phyloP scores from a whole-genome alignment of 2,797 vertebrate genomes.

The Pterois miles region DNA sequence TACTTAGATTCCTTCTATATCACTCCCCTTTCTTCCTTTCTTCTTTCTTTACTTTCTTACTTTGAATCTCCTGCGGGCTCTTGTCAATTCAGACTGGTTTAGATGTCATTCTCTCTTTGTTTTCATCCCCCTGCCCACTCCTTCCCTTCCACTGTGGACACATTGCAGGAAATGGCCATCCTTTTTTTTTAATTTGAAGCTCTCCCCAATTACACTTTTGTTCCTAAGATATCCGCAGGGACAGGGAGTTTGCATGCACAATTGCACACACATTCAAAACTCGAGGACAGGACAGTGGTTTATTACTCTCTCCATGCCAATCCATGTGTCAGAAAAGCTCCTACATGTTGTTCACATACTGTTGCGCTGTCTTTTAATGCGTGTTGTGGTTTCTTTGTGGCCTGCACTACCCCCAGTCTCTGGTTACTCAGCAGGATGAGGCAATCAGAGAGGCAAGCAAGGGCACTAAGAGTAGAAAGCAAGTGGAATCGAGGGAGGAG shows the following conservation, averaged over 20 bases:
- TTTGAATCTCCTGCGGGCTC: conserved; percentile 59
- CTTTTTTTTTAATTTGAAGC: conserved; percentile 25
- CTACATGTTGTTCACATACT: conserved; percentile 47
- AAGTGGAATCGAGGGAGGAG: conserved; percentile 18
- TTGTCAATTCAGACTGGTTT: conserved; percentile 59
- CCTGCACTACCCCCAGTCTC: conserved; percentile 40
- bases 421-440: conserved; percentile 60
- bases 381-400: conserved; percentile 55
- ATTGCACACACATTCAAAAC: conserved; percentile 39
- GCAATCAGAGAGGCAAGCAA: conserved; percentile 66
- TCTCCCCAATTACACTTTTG: conserved; percentile 61
- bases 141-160: conserved; percentile 28
- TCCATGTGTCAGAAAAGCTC: conserved; percentile 45
- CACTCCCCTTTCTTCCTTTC: background rate
- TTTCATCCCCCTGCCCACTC: conserved; percentile 31
- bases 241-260: conserved; percentile 37
- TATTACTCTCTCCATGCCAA: conserved; percentile 27
- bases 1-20: conserved; percentile 49
- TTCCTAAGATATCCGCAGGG: conserved; percentile 39
- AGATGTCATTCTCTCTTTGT: conserved; percentile 48
- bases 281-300: conserved; percentile 33
- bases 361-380: conserved; percentile 37
- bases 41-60: conserved; percentile 25
- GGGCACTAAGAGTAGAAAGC: conserved; percentile 47
- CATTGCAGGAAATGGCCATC: conserved; percentile 52